Evolutionary conservation across 2,888 invertebrate genomes (phyloP), one percentile per base, ranked within the genome.

Genomic region (Coremacera marginata): DNA sequence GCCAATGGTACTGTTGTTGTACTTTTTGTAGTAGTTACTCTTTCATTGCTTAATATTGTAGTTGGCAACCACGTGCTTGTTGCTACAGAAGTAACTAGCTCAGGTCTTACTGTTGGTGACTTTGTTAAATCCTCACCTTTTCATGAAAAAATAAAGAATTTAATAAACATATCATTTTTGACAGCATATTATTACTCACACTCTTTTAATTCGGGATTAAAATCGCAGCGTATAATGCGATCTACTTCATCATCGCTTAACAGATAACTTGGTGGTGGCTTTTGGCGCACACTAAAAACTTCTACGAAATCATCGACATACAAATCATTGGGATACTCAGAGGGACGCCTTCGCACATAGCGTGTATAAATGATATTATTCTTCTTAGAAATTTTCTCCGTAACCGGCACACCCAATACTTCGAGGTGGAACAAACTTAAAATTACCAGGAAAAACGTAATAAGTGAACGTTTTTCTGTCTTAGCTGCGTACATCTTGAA

Each of bases 161-260:
- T 34, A 3, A 27, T 62, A n/a, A 49, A n/a, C 27, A 14, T 27
- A 19, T 44, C n/a, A 4, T 14, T 44, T 25, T 55, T 60, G n/a
- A 44, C 44, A 7, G 27, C 11, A 14, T 19, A 25, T 16, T 22
- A 22, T 5, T 57, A 81, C 84, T 84, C 75, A 86, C 86, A 86
- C 34, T 82, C 81, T 0, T 80, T 63, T 31, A 79, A 67, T 16
- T 67, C 79, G 0, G 85, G 84, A 19, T 87, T 80, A 60, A 84
- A 86, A 78, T 84, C 84, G 52, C 86, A 87, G n/a, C 77, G 80
- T 27, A 87, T 83, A 34, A 82, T 84, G 63, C 73, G 55, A 7
- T 84, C 83, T n/a, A 86, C 73, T 5, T 84, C 83, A 3, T 81
- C 80, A 63, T 85, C 84, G 4, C 78, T 79, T 14, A 86, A 27